These are phyloP conservation scores for Scaptomyza montana DNA, from an alignment of 1,140 invertebrate species.

Conservation along the genomic window DNA sequence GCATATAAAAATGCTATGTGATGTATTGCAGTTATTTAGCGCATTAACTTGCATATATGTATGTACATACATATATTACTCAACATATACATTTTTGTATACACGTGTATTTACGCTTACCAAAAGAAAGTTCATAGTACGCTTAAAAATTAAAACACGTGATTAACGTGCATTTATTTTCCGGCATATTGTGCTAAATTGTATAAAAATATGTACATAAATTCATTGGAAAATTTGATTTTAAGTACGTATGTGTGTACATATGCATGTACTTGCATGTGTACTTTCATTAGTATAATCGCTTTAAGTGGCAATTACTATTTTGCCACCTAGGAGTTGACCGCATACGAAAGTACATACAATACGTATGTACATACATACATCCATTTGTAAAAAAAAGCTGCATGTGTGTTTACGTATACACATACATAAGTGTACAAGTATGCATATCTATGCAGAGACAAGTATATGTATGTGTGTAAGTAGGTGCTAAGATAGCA, in stretches of 20 bases:
- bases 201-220: conserved; percentile 19
- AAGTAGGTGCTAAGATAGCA: conserved; percentile 29
- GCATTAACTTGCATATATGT: conserved; percentile 7
- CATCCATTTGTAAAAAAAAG: conserved; percentile 12
- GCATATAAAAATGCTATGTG: conserved; percentile 10
- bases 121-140: conserved; percentile 13
- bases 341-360: background rate
- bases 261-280: conserved; percentile 30
- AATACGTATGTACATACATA: background rate
- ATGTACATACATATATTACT: background rate
- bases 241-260: conserved; percentile 20
- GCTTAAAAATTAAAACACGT: conserved; percentile 18
- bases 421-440: conserved; percentile 17
- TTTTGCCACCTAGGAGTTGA: conserved; percentile 28
- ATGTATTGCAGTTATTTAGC: conserved; percentile 21
- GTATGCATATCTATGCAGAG: conserved; percentile 6
- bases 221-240: background rate
- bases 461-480: background rate
- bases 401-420: conserved; percentile 25
- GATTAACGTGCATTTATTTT: conserved; percentile 9
- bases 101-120: conserved; percentile 13
- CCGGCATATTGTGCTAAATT: conserved; percentile 16
- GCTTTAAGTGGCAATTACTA: conserved; percentile 37
- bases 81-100: conserved; percentile 1
- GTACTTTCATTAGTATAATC: conserved; percentile 11